Conservation (phyloP, 2,888 invertebrate genomes). For the Crioceris asparagi region DNA sequence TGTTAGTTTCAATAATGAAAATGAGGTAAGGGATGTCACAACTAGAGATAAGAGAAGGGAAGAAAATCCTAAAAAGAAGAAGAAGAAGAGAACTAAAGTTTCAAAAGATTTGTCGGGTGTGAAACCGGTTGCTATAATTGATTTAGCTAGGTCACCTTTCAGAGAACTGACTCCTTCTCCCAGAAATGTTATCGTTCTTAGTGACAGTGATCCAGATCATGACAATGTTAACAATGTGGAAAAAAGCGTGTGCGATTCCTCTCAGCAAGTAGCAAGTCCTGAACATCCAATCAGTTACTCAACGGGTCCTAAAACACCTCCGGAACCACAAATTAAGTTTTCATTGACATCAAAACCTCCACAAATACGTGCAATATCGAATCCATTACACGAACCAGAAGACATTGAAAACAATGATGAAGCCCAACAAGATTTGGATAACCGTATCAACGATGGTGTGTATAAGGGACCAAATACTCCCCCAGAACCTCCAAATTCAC, state of each 20-base stretch:
- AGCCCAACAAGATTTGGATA: conserved; percentile 21
- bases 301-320: conserved; percentile 63
- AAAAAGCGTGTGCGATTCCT: conserved; percentile 27
- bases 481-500: conserved; percentile 55
- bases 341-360: conserved; percentile 43
- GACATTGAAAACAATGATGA: conserved; percentile 33
- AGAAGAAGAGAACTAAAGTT: conserved; percentile 33
- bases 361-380: conserved; percentile 43
- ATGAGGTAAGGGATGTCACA: conserved; percentile 32
- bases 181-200: conserved; percentile 69
- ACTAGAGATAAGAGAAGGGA: conserved; percentile 35
- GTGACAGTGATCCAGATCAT: conserved; percentile 62
- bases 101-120: conserved; percentile 34
- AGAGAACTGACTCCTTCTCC: conserved; percentile 73
- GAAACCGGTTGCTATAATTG: conserved; percentile 77
- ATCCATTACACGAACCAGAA: conserved; percentile 53
- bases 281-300: conserved; percentile 32
- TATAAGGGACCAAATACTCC: conserved; percentile 65
- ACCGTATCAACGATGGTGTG: conserved; percentile 21
- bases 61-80: conserved; percentile 34
- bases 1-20: conserved; percentile 76
- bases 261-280: conserved; percentile 31
- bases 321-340: conserved; percentile 61
- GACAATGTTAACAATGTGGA: conserved; percentile 26
- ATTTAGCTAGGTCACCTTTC: conserved; percentile 76